Evolutionary conservation across 2,888 invertebrate genomes (phyloP).

Genomic region (Apodemia zela): DNA sequence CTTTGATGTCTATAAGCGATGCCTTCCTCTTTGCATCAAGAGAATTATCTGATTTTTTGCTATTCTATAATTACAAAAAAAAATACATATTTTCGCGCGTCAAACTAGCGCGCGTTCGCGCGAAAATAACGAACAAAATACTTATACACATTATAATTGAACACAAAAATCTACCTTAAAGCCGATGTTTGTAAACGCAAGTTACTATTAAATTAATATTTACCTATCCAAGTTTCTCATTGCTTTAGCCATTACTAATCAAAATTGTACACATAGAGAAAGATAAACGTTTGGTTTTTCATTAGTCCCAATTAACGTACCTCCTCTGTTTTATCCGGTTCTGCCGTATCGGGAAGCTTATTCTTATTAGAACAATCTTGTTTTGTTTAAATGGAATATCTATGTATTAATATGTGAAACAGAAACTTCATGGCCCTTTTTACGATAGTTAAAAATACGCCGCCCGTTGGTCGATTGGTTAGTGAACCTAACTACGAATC

Average conservation of each 20-base stretch:
- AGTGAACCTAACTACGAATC: too few species aligned
- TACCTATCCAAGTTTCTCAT: conserved; percentile 36
- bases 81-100: not conserved
- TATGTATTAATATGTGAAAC: too few species aligned
- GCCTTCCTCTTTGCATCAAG: too few species aligned
- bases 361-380: conserved; percentile 46
- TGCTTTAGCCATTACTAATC: conserved; percentile 33
- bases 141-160: not conserved
- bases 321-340: conserved; percentile 45
- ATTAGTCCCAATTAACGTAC: conserved; percentile 53
- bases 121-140: not conserved
- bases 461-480: too few species aligned
- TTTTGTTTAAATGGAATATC: conserved; percentile 27
- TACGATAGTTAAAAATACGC: too few species aligned
- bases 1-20: too few species aligned
- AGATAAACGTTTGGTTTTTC: conserved; percentile 47
- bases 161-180: not conserved
- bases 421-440: too few species aligned
- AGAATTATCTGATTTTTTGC: too few species aligned
- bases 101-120: too few species aligned
- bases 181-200: conserved; percentile 1
- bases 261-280: conserved; percentile 36
- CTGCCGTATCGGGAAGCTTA: conserved; percentile 45
- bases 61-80: too few species aligned
- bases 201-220: conserved; percentile 29